Evolutionary conservation across 2,113 vertebrate genomes (phyloP).

Genomic region (Hystrix cristata): DNA sequence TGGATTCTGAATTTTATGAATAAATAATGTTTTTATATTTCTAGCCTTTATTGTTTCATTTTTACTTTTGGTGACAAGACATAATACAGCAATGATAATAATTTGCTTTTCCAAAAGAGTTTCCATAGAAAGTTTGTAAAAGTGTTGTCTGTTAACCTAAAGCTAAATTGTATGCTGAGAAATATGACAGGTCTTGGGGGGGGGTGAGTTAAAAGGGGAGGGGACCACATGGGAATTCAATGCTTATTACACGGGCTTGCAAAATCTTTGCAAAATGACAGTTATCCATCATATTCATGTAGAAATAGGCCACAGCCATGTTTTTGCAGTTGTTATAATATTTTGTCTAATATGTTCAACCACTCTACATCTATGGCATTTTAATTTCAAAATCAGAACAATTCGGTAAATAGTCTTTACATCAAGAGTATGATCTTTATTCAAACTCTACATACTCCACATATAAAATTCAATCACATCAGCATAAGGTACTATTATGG

Average conservation of each 20-base stretch:
- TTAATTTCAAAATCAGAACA: slow-evolving; percentile 48
- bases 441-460: background rate
- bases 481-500: background rate
- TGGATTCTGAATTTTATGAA: slow-evolving; percentile 73
- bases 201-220: background rate
- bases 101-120: slow-evolving; percentile 63
- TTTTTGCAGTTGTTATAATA: slow-evolving; percentile 42
- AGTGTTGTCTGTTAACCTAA: slow-evolving; percentile 52
- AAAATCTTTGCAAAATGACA: slow-evolving; percentile 61
- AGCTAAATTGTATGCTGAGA: slow-evolving; percentile 52
- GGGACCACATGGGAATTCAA: background rate
- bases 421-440: background rate
- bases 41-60: slow-evolving; percentile 71
- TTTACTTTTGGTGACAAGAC: slow-evolving; percentile 71
- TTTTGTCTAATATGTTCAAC: slow-evolving; percentile 23
- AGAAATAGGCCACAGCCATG: slow-evolving; percentile 61
- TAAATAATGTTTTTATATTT: slow-evolving; percentile 71
- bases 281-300: slow-evolving; percentile 41
- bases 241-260: slow-evolving; percentile 1
- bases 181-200: slow-evolving; percentile 1
- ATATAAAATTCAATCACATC: background rate
- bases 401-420: slow-evolving; percentile 17
- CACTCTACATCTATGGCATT: background rate
- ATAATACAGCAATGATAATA: slow-evolving; percentile 61
- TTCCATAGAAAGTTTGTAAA: slow-evolving; percentile 64